A percentile compares a stretch with the other conserved stretches of the same genome.
These are phyloP conservation scores for Digitonthophagus gazella DNA, from an alignment of 2,888 invertebrate genomes.

Conservation along the genomic window DNA sequence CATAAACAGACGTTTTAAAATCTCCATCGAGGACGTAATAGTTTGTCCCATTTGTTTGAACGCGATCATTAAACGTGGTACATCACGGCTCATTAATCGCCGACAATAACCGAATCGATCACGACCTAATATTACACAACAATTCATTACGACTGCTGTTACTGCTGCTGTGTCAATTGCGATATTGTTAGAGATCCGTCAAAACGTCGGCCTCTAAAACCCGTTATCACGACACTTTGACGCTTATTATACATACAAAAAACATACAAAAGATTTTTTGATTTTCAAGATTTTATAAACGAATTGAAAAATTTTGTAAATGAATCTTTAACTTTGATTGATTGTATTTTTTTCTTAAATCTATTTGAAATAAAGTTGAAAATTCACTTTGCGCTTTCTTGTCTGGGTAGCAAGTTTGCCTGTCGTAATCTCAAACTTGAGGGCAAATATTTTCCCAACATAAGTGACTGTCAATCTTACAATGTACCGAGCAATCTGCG, in stretches of 20 bases:
- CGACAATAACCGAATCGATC: neutral
- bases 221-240: no score
- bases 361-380: no score
- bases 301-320: no score
- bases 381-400: no score
- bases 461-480: neutral
- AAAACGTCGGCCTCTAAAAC: neutral
- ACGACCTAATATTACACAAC: neutral
- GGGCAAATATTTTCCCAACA: neutral
- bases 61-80: neutral
- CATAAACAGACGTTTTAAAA: neutral
- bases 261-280: no score
- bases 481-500: neutral
- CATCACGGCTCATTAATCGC: neutral
- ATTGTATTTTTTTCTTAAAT: no score
- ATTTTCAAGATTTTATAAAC: no score
- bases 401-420: neutral
- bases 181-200: neutral
- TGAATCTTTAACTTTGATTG: no score
- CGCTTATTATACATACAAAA: no score
- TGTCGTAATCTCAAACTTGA: neutral
- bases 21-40: no score
- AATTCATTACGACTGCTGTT: neutral
- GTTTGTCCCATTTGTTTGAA: no score
- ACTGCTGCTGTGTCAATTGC: neutral